Conservation (phyloP, 2,888 invertebrate genomes). For the Trachelus stipa region DNA sequence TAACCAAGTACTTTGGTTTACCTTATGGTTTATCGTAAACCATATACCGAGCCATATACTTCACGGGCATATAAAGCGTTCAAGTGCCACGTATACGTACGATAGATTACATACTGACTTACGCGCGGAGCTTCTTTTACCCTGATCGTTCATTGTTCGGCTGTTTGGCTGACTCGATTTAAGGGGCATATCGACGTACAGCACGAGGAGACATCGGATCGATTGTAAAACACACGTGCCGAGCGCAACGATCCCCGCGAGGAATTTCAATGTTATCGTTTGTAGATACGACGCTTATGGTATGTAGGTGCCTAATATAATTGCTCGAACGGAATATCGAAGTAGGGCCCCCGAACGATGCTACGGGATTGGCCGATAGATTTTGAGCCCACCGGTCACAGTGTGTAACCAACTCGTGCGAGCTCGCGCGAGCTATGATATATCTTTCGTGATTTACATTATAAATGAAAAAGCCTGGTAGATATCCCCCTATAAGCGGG, state of each 20-base stretch:
- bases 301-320: slow-evolving; percentile 7
- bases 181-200: not conserved
- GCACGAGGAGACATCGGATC: not conserved
- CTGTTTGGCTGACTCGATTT: not conserved
- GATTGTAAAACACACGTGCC: slow-evolving; percentile 45
- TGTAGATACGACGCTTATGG: slow-evolving; percentile 7
- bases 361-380: not conserved
- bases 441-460: not conserved
- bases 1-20: not conserved
- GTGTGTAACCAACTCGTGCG: not conserved
- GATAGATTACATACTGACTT: not conserved
- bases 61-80: not conserved
- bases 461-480: no score
- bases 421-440: not conserved
- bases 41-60: no score
- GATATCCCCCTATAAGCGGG: no score
- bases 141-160: not conserved
- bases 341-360: not conserved
- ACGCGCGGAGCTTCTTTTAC: not conserved
- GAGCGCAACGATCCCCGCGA: slow-evolving; percentile 38
- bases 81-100: not conserved
- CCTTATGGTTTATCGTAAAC: not conserved
- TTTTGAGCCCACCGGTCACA: not conserved
- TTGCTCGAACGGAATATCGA: slow-evolving; percentile 1
- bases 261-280: slow-evolving; percentile 37